A percentile compares a stretch with the other conserved stretches of the same genome.
phyloP scores from a whole-genome alignment of 2,113 vertebrate genomes.

The Austrofundulus limnaeus region DNA sequence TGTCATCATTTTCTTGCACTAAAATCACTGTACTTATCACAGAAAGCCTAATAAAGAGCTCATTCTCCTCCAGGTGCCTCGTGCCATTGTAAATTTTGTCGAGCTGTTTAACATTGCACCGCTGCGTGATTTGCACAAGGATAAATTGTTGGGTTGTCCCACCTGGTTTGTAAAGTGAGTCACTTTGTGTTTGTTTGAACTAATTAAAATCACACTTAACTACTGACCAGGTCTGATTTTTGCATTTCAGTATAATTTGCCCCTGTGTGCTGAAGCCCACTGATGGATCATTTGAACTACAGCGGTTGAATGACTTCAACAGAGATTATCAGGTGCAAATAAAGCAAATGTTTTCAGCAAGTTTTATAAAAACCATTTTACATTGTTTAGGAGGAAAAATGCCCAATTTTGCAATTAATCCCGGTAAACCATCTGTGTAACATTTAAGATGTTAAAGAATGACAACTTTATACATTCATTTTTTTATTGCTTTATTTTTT shows the following conservation, averaged over 20 bases:
- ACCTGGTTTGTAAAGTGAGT: constrained; percentile 75
- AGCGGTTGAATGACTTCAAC: constrained; percentile 66
- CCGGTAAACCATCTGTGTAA: no score
- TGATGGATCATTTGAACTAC: constrained; percentile 79
- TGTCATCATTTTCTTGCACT: constrained; percentile 19
- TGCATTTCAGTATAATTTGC: constrained; percentile 80
- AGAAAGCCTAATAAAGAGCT: background rate
- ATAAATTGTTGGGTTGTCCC: constrained; percentile 78
- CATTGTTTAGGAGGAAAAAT: no score
- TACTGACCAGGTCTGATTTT: constrained; percentile 1
- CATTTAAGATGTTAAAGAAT: no score
- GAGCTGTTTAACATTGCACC: constrained; percentile 77
- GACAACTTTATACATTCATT: no score
- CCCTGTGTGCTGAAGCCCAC: constrained; percentile 81
- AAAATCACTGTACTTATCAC: background rate
- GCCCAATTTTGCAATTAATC: no score
- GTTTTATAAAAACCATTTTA: background rate
- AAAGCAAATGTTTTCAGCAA: background rate
- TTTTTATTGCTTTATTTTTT: no score
- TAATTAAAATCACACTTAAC: no score
- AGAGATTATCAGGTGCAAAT: constrained; percentile 84
- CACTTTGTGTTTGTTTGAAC: background rate
- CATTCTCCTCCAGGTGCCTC: constrained; percentile 82
- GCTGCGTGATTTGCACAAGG: constrained; percentile 81
- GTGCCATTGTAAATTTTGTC: constrained; percentile 87